These are phyloP conservation scores for Cygnus olor DNA, from an alignment of 2,797 vertebrate species.

Conservation along the genomic window DNA sequence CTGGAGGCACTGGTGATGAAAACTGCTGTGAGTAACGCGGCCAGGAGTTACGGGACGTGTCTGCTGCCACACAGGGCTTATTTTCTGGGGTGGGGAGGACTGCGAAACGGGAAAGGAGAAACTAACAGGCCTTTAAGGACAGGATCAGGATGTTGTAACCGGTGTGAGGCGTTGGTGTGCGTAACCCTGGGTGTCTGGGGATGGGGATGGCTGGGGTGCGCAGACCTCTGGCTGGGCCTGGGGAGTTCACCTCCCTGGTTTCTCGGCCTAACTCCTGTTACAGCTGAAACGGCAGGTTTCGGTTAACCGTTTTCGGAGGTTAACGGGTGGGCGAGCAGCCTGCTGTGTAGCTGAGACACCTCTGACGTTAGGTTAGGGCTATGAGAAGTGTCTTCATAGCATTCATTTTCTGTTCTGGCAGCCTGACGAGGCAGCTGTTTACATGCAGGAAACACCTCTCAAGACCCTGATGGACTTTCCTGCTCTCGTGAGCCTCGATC, in stretches of 20 bases:
- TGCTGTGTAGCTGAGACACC: not conserved
- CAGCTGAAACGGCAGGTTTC: not conserved
- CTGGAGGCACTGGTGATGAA: not conserved
- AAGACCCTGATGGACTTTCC: not conserved
- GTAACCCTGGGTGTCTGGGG: not conserved
- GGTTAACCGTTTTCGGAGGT: not conserved
- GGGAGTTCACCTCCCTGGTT: not conserved
- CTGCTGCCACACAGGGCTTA: not conserved
- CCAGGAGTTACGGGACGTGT: not conserved
- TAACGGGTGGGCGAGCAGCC: not conserved
- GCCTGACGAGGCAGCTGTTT: not conserved
- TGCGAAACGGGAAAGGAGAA: not conserved
- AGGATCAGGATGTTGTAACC: not conserved
- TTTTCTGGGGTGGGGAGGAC: not conserved
- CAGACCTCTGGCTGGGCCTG: not conserved
- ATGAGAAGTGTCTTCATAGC: not conserved
- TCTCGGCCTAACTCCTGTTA: not conserved
- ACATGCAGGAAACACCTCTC: not conserved
- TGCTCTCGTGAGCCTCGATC: not conserved
- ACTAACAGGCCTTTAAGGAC: not conserved
- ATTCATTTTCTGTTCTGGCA: not conserved
- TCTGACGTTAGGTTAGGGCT: not conserved
- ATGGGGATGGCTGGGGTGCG: not conserved
- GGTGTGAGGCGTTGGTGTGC: not conserved
- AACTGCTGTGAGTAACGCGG: accelerated